Percentiles rank a stretch among this genome's conserved stretches.
These are phyloP conservation scores for Drosophila grimshawi DNA, from an alignment of 1,140 invertebrate genomes.

Conservation along the genomic window DNA sequence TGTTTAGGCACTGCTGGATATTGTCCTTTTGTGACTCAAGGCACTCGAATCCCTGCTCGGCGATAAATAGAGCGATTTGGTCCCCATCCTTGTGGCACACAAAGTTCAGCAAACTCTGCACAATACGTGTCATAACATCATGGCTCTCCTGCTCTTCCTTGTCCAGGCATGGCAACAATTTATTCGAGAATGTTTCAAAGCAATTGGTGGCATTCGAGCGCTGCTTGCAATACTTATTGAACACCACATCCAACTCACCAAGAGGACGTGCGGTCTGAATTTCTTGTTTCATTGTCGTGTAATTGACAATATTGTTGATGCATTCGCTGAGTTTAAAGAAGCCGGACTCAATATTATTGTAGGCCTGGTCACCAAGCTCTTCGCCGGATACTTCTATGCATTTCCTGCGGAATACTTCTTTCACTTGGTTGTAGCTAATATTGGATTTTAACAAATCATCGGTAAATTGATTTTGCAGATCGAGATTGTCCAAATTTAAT, in stretches of 20 bases:
- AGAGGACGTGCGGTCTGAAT: conserved; percentile 87
- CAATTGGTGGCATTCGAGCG: conserved; percentile 87
- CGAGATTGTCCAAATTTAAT: conserved; percentile 60
- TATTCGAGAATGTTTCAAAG: conserved; percentile 86
- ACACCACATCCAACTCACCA: conserved; percentile 86
- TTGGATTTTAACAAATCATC: conserved; percentile 50
- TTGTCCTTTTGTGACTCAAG: conserved; percentile 87
- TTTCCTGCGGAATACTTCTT: conserved; percentile 66
- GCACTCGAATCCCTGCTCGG: conserved; percentile 91
- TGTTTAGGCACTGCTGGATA: conserved; percentile 88
- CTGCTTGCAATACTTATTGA: conserved; percentile 88
- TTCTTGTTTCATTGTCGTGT: conserved; percentile 86
- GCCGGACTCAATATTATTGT: conserved; percentile 52
- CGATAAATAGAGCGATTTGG: conserved; percentile 92
- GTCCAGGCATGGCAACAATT: conserved; percentile 87
- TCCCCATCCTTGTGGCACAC: conserved; percentile 92
- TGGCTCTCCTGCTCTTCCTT: conserved; percentile 85
- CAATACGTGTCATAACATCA: conserved; percentile 87
- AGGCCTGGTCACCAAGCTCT: conserved; percentile 59
- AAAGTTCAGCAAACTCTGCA: conserved; percentile 89
- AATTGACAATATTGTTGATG: conserved; percentile 85
- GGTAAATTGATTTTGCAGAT: conserved; percentile 56
- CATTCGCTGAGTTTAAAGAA: conserved; percentile 83
- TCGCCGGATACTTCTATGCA: conserved; percentile 75
- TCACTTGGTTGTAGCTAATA: conserved; percentile 43